Evolutionary conservation across 2,113 vertebrate species (phyloP).

Genomic region (Salvelinus sp.): DNA sequence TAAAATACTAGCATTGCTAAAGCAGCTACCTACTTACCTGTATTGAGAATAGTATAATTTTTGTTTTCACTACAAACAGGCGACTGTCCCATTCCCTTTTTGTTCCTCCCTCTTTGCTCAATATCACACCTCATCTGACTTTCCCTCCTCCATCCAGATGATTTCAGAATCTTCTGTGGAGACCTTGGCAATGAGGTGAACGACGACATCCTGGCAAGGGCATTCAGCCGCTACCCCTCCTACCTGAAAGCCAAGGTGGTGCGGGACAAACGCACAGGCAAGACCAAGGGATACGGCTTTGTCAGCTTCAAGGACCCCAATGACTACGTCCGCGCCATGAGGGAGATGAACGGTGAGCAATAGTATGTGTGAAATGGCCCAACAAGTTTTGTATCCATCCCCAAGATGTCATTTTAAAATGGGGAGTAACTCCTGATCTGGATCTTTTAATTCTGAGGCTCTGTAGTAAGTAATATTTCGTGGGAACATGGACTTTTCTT

Average conservation of each 20-base stretch:
- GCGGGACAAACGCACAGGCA: conserved; percentile 89
- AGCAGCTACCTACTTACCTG: too few species aligned
- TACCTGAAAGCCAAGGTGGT: conserved; percentile 94
- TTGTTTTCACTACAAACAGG: neutral
- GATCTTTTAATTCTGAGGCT: too few species aligned
- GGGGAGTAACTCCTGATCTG: too few species aligned
- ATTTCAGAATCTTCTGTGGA: conserved; percentile 93
- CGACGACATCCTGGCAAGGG: conserved; percentile 88
- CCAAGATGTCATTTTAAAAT: too few species aligned
- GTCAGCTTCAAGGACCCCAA: conserved; percentile 95
- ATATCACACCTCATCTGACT: neutral
- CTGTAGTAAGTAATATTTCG: too few species aligned
- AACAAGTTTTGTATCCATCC: too few species aligned
- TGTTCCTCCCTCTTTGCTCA: neutral
- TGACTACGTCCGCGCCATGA: conserved; percentile 90
- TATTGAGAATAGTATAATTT: too few species aligned
- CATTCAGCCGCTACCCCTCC: conserved; percentile 89
- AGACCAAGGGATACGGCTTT: conserved; percentile 92
- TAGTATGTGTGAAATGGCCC: too few species aligned
- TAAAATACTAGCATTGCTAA: too few species aligned
- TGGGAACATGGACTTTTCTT: too few species aligned
- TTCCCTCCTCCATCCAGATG: conserved; percentile 68
- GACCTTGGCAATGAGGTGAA: conserved; percentile 93
- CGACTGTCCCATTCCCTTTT: neutral
- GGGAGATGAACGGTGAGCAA: conserved; percentile 89